Percentiles rank a stretch among this genome's conserved stretches.
Conservation (phyloP, 2,888 invertebrate genomes). For the Tipula unca region DNA sequence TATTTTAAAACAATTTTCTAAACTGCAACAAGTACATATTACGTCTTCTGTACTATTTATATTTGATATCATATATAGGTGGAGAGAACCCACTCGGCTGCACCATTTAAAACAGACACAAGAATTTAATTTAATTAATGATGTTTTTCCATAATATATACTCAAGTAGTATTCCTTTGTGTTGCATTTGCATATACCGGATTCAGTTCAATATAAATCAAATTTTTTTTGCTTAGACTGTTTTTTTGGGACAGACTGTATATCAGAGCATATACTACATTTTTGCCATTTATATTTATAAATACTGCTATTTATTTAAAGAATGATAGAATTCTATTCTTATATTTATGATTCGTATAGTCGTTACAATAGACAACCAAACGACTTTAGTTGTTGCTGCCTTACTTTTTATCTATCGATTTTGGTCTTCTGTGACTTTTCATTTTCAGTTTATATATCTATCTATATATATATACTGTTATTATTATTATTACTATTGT, state of each 20-base stretch:
- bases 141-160: background rate
- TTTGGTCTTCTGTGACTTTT: background rate
- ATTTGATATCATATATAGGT: background rate
- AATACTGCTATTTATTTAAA: background rate
- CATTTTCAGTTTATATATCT: background rate
- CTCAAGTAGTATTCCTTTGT: background rate
- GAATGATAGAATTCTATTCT: background rate
- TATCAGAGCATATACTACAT: too few species aligned
- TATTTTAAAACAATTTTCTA: background rate
- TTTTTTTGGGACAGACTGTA: background rate
- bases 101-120: background rate
- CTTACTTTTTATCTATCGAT: background rate
- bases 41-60: too few species aligned
- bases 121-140: background rate
- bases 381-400: background rate
- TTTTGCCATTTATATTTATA: background rate
- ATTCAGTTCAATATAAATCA: too few species aligned
- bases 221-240: too few species aligned
- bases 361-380: background rate
- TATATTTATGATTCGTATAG: background rate
- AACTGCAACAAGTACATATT: background rate
- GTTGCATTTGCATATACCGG: too few species aligned
- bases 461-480: background rate
- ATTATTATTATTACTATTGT: background rate
- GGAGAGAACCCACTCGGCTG: background rate